Base-by-base conservation (phyloP, 1,140 invertebrate genomes). In the Chironomus striatipennis region DNA sequence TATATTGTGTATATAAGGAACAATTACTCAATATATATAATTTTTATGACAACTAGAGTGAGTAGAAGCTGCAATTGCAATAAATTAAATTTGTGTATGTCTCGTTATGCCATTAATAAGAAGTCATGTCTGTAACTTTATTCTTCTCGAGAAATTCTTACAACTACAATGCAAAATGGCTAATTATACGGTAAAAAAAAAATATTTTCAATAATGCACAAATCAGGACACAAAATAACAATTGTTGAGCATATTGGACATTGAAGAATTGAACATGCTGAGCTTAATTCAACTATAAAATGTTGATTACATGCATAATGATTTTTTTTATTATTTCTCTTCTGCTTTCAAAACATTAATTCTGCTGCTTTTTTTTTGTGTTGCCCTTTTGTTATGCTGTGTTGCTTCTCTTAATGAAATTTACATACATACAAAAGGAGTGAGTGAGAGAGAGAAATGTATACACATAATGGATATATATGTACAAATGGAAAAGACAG, bases 21-120 rank as follows among this genome's bases (percentile, higher is more conserved):
- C 65, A 70, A 70, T 70, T 70, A 70, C 65, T 70, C 65, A 70
- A 70, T 70, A 70, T 70, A 20, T 20, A 18, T 70, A 20, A 20
- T 70, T 70, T 70, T 70, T 70, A 70, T 70, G 17, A 18, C 20
- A 70, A 20, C 20, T 20, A 70, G 17, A 70, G 20, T 70, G 18
- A 20, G 17, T 15, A 70, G 20, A 70, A 20, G 65, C 20, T 70
- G 65, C 65, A 70, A 70, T 20, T 70, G 65, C 65, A 70, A 70
- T 57, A 57, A 57, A 57, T 57, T 57, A n/a, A 70, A 70, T 70
- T 70, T 70, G 17, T 70, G 64, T n/a, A n/a, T 67, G 65, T 70
- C 65, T 70, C 17, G 65, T 70, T 18, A 10, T 20, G 65, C 65
- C 65, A 70, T 70, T 67, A n/a, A 70, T n/a, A n/a, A 70, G 6